Evolutionary conservation across 23 tunicate genomes (phyloP), one percentile per base, ranked within the genome.

Genomic region (Ciona savignyi): DNA sequence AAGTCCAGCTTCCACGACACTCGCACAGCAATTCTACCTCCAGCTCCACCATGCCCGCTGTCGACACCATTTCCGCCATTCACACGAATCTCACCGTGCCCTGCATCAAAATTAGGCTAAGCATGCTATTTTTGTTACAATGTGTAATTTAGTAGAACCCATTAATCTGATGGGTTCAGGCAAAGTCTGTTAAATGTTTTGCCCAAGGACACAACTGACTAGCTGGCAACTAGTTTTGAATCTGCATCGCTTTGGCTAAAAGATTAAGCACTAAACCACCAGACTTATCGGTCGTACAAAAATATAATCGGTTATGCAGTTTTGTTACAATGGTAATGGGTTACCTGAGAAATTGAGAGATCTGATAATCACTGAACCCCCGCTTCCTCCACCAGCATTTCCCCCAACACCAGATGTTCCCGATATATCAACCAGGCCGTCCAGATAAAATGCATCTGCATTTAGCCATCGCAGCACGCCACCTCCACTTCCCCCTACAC

Each of bases 301-400:
- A n/a, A n/a, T n/a, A n/a, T n/a, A n/a, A n/a, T n/a, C n/a, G n/a
- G n/a, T n/a, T n/a, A n/a, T n/a, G n/a, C n/a, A n/a, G n/a, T n/a
- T n/a, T n/a, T n/a, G 30, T 2, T 66, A 20, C 61, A 49, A 15
- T 49, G 15, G 15, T 49, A 15, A 15, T 19, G 20, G 19, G 19
- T 68, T 32, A 70, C 74, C 74, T 30, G 74, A 70, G 60, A 70
- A n/a, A 60, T 70, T 70, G 60, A 70, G 60, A 70, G 74, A n/a
- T 24, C 74, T 29, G 31, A 70, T 70, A 2, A 34, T 34, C 19
- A 70, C 60, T 0, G 74, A 70, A 32, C 74, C 74, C 20, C 74
- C 74, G 25, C 74, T 70, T n/a, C 74, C 74, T 27, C 74, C 74
- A 0, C 74, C 74, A 23, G 74, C 74, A 70, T 70, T 32, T 32